Evolutionary conservation across 2,797 vertebrate species (phyloP).

Genomic region (Pachyuromys duprasi): DNA sequence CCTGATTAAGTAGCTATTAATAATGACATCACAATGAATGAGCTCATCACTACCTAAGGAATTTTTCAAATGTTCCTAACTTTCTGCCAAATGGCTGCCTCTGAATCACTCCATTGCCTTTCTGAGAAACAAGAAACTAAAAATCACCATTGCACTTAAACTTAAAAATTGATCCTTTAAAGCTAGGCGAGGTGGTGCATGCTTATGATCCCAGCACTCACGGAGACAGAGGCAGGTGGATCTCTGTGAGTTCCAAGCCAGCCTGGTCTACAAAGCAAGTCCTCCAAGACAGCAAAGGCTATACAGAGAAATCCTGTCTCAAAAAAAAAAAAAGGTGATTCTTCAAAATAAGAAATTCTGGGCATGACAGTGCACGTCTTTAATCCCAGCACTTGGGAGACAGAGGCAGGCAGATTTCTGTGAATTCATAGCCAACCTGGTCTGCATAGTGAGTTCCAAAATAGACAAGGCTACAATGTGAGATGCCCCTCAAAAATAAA

Average conservation of each 20-base stretch:
- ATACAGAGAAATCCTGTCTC: not conserved
- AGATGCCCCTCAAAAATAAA: not conserved
- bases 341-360: not conserved
- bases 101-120: not conserved
- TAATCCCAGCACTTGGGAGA: not conserved
- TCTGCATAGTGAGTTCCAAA: not conserved
- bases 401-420: not conserved
- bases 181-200: not conserved
- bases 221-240: not conserved
- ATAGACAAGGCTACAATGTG: not conserved
- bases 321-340: too few species aligned
- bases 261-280: not conserved
- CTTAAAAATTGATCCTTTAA: constrained; percentile 1
- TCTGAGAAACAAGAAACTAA: constrained; percentile 49
- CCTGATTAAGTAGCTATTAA: not conserved
- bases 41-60: not conserved
- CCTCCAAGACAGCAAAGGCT: not conserved
- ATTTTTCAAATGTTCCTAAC: constrained; percentile 35
- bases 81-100: constrained; percentile 33
- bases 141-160: not conserved
- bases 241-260: not conserved
- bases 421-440: not conserved
- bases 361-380: not conserved
- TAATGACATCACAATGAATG: not conserved
- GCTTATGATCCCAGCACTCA: not conserved